Conservation (phyloP, 2,113 vertebrate genomes). For the Cinclus mexicanus region DNA sequence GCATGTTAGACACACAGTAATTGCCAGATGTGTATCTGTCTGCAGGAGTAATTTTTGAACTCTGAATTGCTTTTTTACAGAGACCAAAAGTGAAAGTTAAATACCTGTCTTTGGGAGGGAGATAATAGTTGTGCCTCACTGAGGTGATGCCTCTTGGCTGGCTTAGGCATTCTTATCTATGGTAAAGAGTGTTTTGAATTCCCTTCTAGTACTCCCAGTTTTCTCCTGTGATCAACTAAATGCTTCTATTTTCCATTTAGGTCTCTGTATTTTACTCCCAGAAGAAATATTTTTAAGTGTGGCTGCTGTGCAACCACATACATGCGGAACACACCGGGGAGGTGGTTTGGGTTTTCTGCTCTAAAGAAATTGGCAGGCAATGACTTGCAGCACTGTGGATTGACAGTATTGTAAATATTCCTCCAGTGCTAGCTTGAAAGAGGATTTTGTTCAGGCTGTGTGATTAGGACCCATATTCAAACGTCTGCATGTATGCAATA, state of each 20-base stretch:
- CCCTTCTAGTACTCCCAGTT: background rate
- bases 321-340: background rate
- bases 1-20: accelerated
- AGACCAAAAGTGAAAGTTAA: background rate
- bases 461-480: background rate
- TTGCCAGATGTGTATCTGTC: background rate
- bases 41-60: background rate
- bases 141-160: background rate
- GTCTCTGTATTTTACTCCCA: background rate
- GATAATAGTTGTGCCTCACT: background rate
- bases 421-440: background rate
- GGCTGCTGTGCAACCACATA: background rate
- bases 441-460: background rate
- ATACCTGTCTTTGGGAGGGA: background rate
- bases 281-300: background rate
- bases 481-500: background rate
- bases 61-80: background rate
- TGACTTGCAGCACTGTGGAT: background rate
- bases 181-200: background rate
- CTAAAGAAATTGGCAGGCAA: background rate
- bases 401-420: background rate
- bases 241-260: background rate
- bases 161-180: background rate
- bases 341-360: background rate
- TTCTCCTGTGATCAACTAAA: background rate